Evolutionary conservation across 2,113 vertebrate genomes (phyloP).

Genomic region (Tichodroma muraria): DNA sequence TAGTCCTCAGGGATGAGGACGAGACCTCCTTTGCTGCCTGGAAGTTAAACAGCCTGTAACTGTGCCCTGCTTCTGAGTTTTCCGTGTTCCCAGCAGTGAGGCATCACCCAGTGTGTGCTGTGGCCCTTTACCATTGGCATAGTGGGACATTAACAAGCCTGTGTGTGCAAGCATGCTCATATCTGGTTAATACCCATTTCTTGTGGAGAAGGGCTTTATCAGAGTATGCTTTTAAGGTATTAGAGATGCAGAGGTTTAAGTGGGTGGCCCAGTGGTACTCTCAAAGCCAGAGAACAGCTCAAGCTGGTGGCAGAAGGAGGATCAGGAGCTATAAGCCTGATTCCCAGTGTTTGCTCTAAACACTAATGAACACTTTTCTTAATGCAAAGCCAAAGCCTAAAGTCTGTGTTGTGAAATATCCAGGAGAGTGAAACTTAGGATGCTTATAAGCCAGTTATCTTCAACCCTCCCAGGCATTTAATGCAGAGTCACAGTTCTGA

Average conservation of each 20-base stretch:
- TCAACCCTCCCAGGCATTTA: background rate
- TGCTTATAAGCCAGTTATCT: slow-evolving; percentile 27
- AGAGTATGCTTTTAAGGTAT: background rate
- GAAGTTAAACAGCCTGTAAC: background rate
- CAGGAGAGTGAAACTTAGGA: background rate
- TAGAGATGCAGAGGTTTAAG: background rate
- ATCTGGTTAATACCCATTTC: background rate
- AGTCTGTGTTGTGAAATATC: background rate
- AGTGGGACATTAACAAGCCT: background rate
- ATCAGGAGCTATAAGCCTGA: background rate
- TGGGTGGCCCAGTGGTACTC: background rate
- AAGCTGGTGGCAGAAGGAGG: background rate
- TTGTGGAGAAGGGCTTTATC: background rate
- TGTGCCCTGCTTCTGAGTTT: background rate
- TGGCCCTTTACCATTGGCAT: background rate
- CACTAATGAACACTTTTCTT: background rate
- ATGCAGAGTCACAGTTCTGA: background rate
- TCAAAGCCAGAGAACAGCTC: background rate
- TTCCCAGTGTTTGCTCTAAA: background rate
- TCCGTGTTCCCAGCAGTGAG: background rate
- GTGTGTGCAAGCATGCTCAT: background rate
- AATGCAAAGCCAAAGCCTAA: background rate
- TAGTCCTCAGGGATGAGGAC: background rate
- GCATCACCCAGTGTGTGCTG: background rate
- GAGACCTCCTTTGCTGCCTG: background rate